A percentile compares a stretch with the other conserved stretches of the same genome.
These are phyloP conservation scores for Protomyctophum bolini DNA, from an alignment of 2,113 vertebrate genomes.

Conservation along the genomic window DNA sequence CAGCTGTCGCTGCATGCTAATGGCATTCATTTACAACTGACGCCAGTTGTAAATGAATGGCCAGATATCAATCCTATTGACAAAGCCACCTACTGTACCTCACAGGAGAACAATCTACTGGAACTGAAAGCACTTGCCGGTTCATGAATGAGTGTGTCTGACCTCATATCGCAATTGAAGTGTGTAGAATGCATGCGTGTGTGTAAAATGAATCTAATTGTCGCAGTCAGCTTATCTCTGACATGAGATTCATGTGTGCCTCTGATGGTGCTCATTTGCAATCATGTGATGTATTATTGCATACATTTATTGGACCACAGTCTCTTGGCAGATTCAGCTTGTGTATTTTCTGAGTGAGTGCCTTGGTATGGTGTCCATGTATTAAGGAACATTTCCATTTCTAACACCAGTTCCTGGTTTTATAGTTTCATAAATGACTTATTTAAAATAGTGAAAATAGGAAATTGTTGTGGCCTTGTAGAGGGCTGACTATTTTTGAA, in stretches of 20 bases:
- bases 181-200: too few relatives aligned
- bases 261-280: neutral
- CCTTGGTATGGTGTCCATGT: neutral
- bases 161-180: too few relatives aligned
- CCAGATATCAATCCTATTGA: slow-evolving; percentile 29
- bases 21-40: too few relatives aligned
- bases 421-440: too few relatives aligned
- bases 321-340: neutral
- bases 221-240: too few relatives aligned
- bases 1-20: slow-evolving; percentile 5
- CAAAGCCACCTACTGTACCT: neutral
- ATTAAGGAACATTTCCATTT: too few relatives aligned
- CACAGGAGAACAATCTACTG: neutral
- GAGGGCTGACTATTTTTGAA: too few relatives aligned
- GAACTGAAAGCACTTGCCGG: neutral
- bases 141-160: too few relatives aligned
- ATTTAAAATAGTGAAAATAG: too few relatives aligned
- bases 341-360: neutral
- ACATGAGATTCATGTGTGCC: neutral
- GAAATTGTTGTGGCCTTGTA: too few relatives aligned
- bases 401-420: too few relatives aligned
- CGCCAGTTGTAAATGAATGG: slow-evolving; percentile 29
- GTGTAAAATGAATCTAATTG: too few relatives aligned
- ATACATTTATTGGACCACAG: neutral
- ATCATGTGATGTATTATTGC: slow-evolving; percentile 9